Evolutionary conservation across 2,888 invertebrate species (phyloP).

Genomic region (Drosophila eohydei): DNA sequence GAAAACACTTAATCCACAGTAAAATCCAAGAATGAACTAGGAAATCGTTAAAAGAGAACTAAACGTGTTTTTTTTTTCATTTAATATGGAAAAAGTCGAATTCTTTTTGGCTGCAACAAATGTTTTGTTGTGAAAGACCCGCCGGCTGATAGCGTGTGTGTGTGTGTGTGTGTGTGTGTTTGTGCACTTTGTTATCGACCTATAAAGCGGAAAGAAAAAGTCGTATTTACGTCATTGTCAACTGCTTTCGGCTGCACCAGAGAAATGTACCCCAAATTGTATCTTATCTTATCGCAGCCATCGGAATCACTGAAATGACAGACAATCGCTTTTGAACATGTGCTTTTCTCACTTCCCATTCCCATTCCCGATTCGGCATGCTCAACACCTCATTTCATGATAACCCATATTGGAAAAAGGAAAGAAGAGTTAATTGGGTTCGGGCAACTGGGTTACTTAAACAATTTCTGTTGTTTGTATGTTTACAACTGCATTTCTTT

Average conservation of each 20-base stretch:
- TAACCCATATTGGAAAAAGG: slow-evolving; percentile 64
- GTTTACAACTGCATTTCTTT: slow-evolving; percentile 70
- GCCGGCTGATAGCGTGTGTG: slow-evolving; percentile 9
- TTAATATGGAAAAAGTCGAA: background rate
- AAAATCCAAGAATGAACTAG: background rate
- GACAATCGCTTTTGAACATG: slow-evolving; percentile 59
- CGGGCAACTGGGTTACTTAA: slow-evolving; percentile 67
- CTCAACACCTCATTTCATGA: slow-evolving; percentile 60
- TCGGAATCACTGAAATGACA: slow-evolving; percentile 70
- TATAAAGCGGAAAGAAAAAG: slow-evolving; percentile 45
- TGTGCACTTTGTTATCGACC: slow-evolving; percentile 8
- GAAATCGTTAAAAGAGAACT: slow-evolving; percentile 2
- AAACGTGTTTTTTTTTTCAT: background rate
- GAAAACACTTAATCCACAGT: background rate
- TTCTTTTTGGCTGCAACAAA: slow-evolving; percentile 43
- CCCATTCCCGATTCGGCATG: slow-evolving; percentile 18
- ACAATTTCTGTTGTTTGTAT: slow-evolving; percentile 50
- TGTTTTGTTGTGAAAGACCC: slow-evolving; percentile 61
- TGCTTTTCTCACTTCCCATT: slow-evolving; percentile 38
- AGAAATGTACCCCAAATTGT: slow-evolving; percentile 8
- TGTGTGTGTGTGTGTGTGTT: background rate
- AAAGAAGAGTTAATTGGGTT: slow-evolving; percentile 46
- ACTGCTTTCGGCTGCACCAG: slow-evolving; percentile 34
- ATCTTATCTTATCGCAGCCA: slow-evolving; percentile 69
- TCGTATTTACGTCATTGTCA: slow-evolving; percentile 57